Conservation (phyloP, 2,888 invertebrate genomes). For the Entomobrya multifasciata region DNA sequence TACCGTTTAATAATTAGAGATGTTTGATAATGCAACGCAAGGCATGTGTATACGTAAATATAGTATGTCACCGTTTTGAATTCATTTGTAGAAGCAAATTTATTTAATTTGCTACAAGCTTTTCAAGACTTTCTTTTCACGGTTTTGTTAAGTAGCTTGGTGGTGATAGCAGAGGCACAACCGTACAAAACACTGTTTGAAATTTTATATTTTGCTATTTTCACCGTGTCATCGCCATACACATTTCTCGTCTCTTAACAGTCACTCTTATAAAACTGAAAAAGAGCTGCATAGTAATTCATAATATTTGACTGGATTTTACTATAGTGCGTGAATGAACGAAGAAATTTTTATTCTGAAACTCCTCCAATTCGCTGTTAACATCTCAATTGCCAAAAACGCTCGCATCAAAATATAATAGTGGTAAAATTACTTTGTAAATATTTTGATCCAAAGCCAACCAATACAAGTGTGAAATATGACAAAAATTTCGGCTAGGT, state of each 20-base stretch:
- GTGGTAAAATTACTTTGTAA: slow-evolving; percentile 7
- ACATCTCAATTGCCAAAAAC: slow-evolving; percentile 60
- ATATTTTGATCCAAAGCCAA: slow-evolving; percentile 59
- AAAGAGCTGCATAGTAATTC: too few species aligned
- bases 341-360: slow-evolving; percentile 44
- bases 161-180: background rate
- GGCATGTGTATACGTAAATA: background rate
- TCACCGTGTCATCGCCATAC: too few species aligned
- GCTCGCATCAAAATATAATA: slow-evolving; percentile 2
- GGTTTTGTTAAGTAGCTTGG: background rate
- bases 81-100: background rate
- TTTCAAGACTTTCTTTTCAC: background rate
- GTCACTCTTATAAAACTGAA: too few species aligned
- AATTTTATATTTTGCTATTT: too few species aligned
- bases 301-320: too few species aligned
- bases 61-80: background rate
- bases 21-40: background rate
- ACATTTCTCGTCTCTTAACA: too few species aligned
- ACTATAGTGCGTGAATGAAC: background rate
- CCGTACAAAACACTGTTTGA: too few species aligned
- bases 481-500: slow-evolving; percentile 53
- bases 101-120: background rate
- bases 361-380: slow-evolving; percentile 62
- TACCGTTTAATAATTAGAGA: too few species aligned
- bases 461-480: slow-evolving; percentile 61